phyloP scores from a whole-genome alignment of 1,140 invertebrate species.

The Coptotermes formosanus region DNA sequence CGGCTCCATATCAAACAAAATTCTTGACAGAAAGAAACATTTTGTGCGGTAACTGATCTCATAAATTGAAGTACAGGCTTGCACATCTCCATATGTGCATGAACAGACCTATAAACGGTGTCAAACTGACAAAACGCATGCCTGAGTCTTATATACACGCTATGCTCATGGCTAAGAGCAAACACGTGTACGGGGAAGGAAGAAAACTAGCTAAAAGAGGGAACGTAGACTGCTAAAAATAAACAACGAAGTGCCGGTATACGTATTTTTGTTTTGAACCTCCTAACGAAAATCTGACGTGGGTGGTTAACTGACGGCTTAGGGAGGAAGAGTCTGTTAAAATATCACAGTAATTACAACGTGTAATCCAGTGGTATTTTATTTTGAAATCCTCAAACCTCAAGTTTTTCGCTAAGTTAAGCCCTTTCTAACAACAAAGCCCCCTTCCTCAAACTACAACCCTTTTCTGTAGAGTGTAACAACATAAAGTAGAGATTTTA shows the following conservation, averaged over 20 bases:
- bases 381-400: not conserved
- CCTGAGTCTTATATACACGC: too few relatives aligned
- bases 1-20: too few relatives aligned
- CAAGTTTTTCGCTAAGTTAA: slow-evolving; percentile 19
- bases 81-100: too few relatives aligned
- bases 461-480: not conserved
- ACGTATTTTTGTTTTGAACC: not conserved
- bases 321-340: not conserved
- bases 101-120: too few relatives aligned
- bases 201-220: not conserved
- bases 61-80: too few relatives aligned
- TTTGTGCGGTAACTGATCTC: too few relatives aligned
- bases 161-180: not conserved
- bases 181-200: not conserved
- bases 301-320: not conserved
- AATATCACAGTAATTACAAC: slow-evolving; percentile 5
- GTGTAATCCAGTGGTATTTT: slow-evolving; percentile 5
- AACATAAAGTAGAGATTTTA: slow-evolving; percentile 17
- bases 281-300: not conserved
- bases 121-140: too few relatives aligned
- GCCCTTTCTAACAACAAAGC: not conserved
- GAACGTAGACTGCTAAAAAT: not conserved
- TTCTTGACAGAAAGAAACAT: too few relatives aligned
- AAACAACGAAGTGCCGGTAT: not conserved
- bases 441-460: not conserved